Evolutionary conservation across 2,888 invertebrate genomes (phyloP), one percentile per base, ranked within the genome.

Genomic region (Keiferia lycopersicella): DNA sequence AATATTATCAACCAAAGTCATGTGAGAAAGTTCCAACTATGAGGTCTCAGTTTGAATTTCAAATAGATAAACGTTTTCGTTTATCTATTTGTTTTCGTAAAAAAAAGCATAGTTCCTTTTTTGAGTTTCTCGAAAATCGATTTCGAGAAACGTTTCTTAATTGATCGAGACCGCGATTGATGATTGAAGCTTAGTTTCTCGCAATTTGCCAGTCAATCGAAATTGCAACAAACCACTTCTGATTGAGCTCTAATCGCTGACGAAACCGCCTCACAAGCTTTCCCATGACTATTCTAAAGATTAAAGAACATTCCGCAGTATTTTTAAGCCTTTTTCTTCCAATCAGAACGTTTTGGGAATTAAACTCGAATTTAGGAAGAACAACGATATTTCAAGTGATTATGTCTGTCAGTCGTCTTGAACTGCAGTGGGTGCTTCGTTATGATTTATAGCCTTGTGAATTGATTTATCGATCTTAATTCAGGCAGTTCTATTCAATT

Each of bases 121-220:
- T 34, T 10, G 8, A 34, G 34, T 34, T 8, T 45, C 45, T 16
- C n/a, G 2, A 34, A 70, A 77, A 78, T 79, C 76, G 76, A 80
- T 66, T 75, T 71, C 63, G 68, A 66, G 66, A 67, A 67, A 73
- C 80, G 83, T 48, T 61, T 41, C 61, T 61, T 63, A 68, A 68
- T 70, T 69, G 66, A 70, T 66, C 67, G 69, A 67, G 66, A 64
- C 63, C 64, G 69, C 75, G 58, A 86, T 86, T 86, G 86, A 86
- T 86, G 86, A 81, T 79, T 82, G 81, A 81, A 79, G 77, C 75
- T 79, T 76, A 76, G 71, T 76, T 75, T 77, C 72, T 73, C 73
- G 80, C 83, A 91, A 91, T 91, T 91, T 91, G 72, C 80, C 90
- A 90, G 91, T 91, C 91, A 91, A 84, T 90, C 89, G 69, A 88